These are phyloP conservation scores for Odontocolon sp. DNA, from an alignment of 2,888 invertebrate species.

Conservation along the genomic window DNA sequence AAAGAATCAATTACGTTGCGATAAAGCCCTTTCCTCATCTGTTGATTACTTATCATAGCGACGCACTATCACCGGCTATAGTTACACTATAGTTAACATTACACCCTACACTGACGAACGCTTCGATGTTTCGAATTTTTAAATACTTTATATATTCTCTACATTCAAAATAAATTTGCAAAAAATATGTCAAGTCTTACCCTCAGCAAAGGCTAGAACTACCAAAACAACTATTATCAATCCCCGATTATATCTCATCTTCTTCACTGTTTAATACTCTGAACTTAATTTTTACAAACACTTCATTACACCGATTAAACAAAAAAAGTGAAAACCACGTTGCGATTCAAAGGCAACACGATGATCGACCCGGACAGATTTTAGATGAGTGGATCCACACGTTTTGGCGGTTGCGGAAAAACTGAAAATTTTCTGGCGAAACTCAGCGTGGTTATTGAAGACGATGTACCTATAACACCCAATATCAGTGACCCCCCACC, in stretches of 20 bases:
- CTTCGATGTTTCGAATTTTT: no score
- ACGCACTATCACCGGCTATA: no score
- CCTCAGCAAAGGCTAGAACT: conserved; percentile 29
- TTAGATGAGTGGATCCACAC: conserved; percentile 32
- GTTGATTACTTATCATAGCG: no score
- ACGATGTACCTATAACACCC: conserved; percentile 51
- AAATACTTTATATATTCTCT: no score
- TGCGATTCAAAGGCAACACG: not conserved
- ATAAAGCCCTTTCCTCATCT: no score
- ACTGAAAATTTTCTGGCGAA: conserved; percentile 52
- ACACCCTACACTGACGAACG: no score
- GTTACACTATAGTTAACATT: no score
- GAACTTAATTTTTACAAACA: conserved; percentile 20
- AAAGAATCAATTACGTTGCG: no score
- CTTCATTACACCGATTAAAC: conserved; percentile 45
- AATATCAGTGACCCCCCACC: conserved; percentile 52
- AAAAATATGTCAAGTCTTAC: conserved; percentile 22
- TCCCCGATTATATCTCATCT: conserved; percentile 36
- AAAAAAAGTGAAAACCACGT: not conserved
- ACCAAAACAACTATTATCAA: conserved; percentile 39
- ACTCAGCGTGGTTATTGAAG: conserved; percentile 63
- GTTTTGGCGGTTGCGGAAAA: conserved; percentile 60
- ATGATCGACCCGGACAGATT: conserved; percentile 12
- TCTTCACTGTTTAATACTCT: conserved; percentile 18
- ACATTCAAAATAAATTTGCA: not conserved